These are phyloP conservation scores for Leucoraja erinaceus DNA, from an alignment of 2,113 vertebrate species.

Conservation along the genomic window DNA sequence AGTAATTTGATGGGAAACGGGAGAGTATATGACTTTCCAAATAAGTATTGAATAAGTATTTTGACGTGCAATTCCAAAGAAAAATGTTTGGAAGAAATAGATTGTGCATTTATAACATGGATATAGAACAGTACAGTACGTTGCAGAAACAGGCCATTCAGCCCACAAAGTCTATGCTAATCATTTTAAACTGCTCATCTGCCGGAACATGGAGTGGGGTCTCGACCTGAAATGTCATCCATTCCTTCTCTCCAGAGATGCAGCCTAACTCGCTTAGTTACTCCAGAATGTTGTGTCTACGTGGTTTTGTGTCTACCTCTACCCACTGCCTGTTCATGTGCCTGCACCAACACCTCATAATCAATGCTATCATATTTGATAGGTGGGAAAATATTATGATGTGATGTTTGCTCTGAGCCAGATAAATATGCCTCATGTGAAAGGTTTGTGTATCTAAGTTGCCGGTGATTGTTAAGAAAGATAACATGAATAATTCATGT, in stretches of 20 bases:
- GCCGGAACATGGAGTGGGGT: too few relatives aligned
- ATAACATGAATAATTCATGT: background rate
- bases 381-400: background rate
- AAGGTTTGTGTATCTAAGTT: background rate
- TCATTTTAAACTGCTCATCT: too few relatives aligned
- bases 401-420: background rate
- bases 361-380: background rate
- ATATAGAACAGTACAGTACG: too few relatives aligned
- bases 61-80: background rate
- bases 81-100: background rate
- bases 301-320: too few relatives aligned
- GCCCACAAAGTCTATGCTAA: too few relatives aligned
- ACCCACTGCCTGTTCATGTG: too few relatives aligned
- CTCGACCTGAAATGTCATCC: too few relatives aligned
- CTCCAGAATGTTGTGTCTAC: too few relatives aligned
- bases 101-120: background rate
- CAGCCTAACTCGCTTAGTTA: too few relatives aligned
- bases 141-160: too few relatives aligned
- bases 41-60: background rate
- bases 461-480: background rate
- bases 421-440: background rate
- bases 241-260: too few relatives aligned
- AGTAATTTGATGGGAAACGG: background rate
- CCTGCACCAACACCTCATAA: too few relatives aligned
- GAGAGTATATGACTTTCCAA: background rate